Percentiles rank a stretch among this genome's conserved stretches.
Conservation (phyloP, 2,113 vertebrate species). For the Corythoichthys haematopterus region DNA sequence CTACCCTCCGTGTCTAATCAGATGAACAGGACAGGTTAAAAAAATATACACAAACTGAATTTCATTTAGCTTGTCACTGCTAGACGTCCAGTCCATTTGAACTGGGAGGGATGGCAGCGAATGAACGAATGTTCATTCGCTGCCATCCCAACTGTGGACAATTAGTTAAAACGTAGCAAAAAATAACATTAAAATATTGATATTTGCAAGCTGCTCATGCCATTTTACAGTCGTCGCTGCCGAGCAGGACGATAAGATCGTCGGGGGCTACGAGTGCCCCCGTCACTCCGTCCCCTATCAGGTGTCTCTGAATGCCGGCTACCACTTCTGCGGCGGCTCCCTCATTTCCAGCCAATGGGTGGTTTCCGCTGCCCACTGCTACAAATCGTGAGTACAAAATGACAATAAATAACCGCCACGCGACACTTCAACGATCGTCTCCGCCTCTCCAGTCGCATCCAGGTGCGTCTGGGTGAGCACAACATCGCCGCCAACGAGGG, state of each 20-base stretch:
- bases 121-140: no score
- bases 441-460: constrained; percentile 41
- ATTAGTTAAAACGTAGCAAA: not conserved
- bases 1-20: no score
- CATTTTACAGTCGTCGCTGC: constrained; percentile 50
- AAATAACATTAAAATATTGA: no score
- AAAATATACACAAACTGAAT: no score
- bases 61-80: no score
- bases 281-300: constrained; percentile 67
- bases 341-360: constrained; percentile 75
- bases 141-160: no score
- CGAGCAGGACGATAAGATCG: constrained; percentile 66
- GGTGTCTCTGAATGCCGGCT: constrained; percentile 74
- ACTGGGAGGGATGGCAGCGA: no score
- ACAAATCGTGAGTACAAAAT: constrained; percentile 65
- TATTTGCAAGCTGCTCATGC: not conserved
- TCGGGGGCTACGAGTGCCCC: constrained; percentile 74
- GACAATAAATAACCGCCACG: no score
- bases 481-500: constrained; percentile 59
- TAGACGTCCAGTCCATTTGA: no score
- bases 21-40: no score
- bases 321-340: constrained; percentile 68
- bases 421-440: not conserved
- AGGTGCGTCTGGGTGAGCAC: constrained; percentile 71
- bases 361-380: constrained; percentile 78